Evolutionary conservation across 2,888 invertebrate species (phyloP).

Genomic region (Catonia carolina): DNA sequence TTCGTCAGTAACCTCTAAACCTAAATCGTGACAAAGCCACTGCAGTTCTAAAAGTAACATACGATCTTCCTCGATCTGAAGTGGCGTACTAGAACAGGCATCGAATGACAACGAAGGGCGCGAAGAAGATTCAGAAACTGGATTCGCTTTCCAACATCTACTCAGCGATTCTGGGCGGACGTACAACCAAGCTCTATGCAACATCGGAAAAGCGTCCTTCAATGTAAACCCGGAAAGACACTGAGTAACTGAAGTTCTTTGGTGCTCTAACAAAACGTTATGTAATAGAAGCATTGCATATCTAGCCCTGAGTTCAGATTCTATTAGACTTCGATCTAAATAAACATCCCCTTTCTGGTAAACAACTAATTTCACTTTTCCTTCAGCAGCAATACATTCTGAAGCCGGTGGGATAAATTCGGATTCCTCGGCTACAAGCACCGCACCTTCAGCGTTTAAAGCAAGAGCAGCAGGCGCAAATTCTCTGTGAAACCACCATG

Average conservation of each 20-base stretch:
- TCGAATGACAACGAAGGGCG: slow-evolving; percentile 21
- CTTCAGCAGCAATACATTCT: slow-evolving; percentile 42
- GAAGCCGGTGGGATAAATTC: slow-evolving; percentile 41
- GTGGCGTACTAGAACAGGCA: slow-evolving; percentile 12
- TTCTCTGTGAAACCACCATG: slow-evolving; percentile 48
- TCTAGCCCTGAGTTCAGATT: slow-evolving; percentile 41
- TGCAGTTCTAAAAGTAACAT: slow-evolving; percentile 37
- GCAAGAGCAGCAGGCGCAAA: slow-evolving; percentile 45
- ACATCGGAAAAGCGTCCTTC: slow-evolving; percentile 45
- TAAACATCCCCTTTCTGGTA: slow-evolving; percentile 20
- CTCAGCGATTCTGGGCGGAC: slow-evolving; percentile 44
- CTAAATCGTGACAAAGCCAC: slow-evolving; percentile 39
- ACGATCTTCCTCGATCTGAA: slow-evolving; percentile 33
- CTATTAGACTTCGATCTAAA: slow-evolving; percentile 37
- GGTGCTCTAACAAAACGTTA: slow-evolving; percentile 34
- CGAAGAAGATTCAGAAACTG: slow-evolving; percentile 11
- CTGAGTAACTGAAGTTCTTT: slow-evolving; percentile 30
- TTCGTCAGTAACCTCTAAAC: slow-evolving; percentile 39
- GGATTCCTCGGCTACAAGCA: slow-evolving; percentile 42
- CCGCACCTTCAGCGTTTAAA: slow-evolving; percentile 43
- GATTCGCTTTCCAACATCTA: slow-evolving; percentile 39
- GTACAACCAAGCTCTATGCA: slow-evolving; percentile 45
- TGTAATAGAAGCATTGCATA: slow-evolving; percentile 40
- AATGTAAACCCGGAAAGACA: slow-evolving; percentile 40
- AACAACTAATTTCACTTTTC: slow-evolving; percentile 37